Conservation (phyloP, 2,888 invertebrate genomes). For the Tinea trinotella region DNA sequence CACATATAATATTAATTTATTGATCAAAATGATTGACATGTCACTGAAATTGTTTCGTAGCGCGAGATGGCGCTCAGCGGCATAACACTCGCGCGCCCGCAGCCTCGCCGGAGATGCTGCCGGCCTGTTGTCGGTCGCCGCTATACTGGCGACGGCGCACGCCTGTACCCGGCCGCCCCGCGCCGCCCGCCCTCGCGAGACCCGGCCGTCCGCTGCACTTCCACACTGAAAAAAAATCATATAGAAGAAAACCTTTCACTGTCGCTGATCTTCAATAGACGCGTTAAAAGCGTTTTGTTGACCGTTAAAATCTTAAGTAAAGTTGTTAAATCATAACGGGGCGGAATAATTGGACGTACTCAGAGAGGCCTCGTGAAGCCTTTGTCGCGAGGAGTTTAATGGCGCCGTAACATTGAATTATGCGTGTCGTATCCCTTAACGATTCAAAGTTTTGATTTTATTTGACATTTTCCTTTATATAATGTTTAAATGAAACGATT, state of each 20-base stretch:
- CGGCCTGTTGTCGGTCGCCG: slow-evolving; percentile 34
- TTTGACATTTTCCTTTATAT: slow-evolving; percentile 10
- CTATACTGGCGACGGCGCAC: slow-evolving; percentile 62
- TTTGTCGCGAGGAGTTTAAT: slow-evolving; percentile 30
- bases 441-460: slow-evolving; percentile 23
- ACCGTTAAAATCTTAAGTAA: slow-evolving; percentile 20
- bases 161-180: slow-evolving; percentile 58
- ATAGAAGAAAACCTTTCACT: slow-evolving; percentile 55
- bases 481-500: slow-evolving; percentile 5
- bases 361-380: background rate
- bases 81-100: background rate
- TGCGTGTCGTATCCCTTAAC: slow-evolving; percentile 34
- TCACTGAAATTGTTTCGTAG: background rate
- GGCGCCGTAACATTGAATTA: slow-evolving; percentile 47
- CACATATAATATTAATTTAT: slow-evolving; percentile 3
- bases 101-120: background rate
- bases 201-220: slow-evolving; percentile 40
- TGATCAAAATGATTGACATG: background rate
- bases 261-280: slow-evolving; percentile 56
- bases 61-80: background rate
- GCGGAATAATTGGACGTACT: slow-evolving; percentile 9
- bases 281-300: slow-evolving; percentile 41
- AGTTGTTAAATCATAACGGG: slow-evolving; percentile 16
- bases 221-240: slow-evolving; percentile 53
- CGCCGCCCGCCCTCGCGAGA: slow-evolving; percentile 37